Evolutionary conservation across 2,113 vertebrate species (phyloP).

Genomic region (Bos indicus): DNA sequence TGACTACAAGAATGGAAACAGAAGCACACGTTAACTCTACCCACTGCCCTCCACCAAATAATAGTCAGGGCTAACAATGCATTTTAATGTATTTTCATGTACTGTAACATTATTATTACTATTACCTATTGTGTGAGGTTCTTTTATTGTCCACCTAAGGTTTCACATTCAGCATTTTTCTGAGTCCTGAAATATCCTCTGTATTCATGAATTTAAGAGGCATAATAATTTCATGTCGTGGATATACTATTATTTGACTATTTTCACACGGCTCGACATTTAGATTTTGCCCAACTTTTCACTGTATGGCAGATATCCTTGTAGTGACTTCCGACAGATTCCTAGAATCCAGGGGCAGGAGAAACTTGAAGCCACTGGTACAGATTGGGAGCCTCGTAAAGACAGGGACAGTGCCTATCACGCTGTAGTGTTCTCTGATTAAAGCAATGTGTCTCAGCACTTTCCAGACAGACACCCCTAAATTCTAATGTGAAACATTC

Average conservation of each 20-base stretch:
- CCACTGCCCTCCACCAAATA: not conserved
- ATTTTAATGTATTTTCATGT: not conserved
- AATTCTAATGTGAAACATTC: not conserved
- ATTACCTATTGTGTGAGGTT: not conserved
- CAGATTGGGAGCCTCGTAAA: not conserved
- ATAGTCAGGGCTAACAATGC: not conserved
- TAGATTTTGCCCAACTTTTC: not conserved
- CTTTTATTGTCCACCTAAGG: not conserved
- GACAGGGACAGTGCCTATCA: not conserved
- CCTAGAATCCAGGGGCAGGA: not conserved
- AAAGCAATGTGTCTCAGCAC: not conserved
- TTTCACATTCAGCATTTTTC: not conserved
- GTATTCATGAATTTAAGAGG: not conserved
- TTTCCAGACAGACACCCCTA: not conserved
- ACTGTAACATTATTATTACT: not conserved
- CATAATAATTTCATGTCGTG: not conserved
- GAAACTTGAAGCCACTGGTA: not conserved
- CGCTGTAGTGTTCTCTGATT: not conserved
- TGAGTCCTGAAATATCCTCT: not conserved
- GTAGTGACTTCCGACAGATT: not conserved
- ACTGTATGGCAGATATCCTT: not conserved
- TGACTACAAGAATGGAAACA: not conserved
- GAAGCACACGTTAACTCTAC: not conserved
- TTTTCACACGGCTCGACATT: not conserved
- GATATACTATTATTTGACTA: not conserved